Evolutionary conservation across 2,113 vertebrate species (phyloP).

Genomic region (Tragelaphus strepsiceros): DNA sequence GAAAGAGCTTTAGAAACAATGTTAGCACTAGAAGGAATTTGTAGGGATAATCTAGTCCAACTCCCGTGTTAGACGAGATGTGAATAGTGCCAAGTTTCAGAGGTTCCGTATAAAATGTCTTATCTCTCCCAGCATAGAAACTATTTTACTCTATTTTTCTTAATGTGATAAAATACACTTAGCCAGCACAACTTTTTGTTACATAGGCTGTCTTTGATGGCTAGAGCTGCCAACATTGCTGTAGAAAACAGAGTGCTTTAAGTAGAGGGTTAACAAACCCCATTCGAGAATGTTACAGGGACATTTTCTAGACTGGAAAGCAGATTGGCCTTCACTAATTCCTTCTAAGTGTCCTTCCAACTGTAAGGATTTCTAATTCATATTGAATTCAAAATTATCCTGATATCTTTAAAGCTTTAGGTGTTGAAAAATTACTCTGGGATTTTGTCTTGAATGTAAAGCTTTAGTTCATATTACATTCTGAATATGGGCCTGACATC

Average conservation of each 20-base stretch:
- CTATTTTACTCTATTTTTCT: background rate
- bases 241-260: background rate
- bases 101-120: background rate
- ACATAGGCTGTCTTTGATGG: background rate
- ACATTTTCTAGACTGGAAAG: background rate
- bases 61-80: background rate
- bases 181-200: background rate
- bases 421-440: background rate
- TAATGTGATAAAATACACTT: background rate
- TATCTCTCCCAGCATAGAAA: background rate
- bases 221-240: background rate
- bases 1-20: background rate
- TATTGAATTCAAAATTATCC: background rate
- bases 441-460: background rate
- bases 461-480: background rate
- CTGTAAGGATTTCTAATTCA: background rate
- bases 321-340: background rate
- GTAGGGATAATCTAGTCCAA: background rate
- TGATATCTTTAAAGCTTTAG: background rate
- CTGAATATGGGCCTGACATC: background rate
- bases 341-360: background rate
- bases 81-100: background rate
- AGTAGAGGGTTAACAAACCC: background rate
- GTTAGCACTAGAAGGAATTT: background rate
- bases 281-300: background rate